Percentiles rank a stretch among this genome's conserved stretches.
phyloP scores from a whole-genome alignment of 1,140 invertebrate species.

The Calephelis nemesis region DNA sequence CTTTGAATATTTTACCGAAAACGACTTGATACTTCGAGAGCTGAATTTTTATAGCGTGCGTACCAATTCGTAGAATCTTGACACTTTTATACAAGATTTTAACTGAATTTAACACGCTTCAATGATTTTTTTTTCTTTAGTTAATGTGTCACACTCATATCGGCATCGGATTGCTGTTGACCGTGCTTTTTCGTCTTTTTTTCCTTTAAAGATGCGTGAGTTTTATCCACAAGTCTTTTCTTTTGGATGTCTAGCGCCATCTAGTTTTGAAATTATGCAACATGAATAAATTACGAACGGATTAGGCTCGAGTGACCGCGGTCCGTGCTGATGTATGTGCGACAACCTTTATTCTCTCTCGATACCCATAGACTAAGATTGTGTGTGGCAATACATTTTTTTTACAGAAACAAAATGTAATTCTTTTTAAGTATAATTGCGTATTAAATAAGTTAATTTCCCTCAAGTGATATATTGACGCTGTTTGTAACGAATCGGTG shows the following conservation, averaged over 20 bases:
- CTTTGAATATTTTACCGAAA: constrained; percentile 68
- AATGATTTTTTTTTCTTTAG: constrained; percentile 15
- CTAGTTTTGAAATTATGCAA: too few species aligned
- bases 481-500: constrained; percentile 51
- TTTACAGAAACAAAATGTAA: constrained; percentile 65
- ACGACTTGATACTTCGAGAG: constrained; percentile 58
- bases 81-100: constrained; percentile 48
- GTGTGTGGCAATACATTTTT: constrained; percentile 71
- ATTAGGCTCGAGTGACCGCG: background rate
- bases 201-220: too few species aligned
- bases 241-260: too few species aligned
- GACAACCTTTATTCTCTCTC: constrained; percentile 47
- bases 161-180: background rate
- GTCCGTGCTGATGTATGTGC: background rate
- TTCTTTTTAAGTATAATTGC: constrained; percentile 31
- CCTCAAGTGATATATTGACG: constrained; percentile 72
- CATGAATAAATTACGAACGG: too few species aligned
- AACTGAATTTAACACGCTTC: constrained; percentile 44
- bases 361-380: constrained; percentile 62
- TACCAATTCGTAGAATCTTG: constrained; percentile 60
- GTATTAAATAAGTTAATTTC: constrained; percentile 56
- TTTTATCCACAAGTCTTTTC: too few species aligned
- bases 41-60: constrained; percentile 32
- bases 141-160: constrained; percentile 9
- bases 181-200: background rate